These are phyloP conservation scores for Tholera decimalis DNA, from an alignment of 2,888 invertebrate species.

Conservation along the genomic window DNA sequence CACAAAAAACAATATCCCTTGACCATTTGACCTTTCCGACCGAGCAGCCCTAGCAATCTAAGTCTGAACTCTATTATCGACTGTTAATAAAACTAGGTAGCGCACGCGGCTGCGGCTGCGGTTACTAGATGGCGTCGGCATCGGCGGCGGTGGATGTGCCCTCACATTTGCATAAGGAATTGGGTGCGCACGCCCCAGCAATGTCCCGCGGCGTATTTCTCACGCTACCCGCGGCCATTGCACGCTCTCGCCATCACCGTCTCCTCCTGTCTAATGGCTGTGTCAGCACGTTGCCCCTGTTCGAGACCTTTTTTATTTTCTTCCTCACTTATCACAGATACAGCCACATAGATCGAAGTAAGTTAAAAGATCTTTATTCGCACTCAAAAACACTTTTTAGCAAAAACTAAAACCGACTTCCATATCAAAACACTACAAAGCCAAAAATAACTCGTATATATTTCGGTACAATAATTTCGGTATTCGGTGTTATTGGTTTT, in stretches of 20 bases:
- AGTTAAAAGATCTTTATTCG: too few species aligned
- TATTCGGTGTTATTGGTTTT: too few species aligned
- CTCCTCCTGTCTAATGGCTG: conserved; percentile 76
- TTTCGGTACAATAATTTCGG: too few species aligned
- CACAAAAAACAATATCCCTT: conserved; percentile 39
- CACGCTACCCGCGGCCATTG: conserved; percentile 82
- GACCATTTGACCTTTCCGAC: conserved; percentile 62
- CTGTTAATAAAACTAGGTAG: conserved; percentile 82
- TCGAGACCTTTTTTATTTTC: conserved; percentile 62
- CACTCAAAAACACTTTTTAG: too few species aligned
- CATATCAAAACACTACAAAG: too few species aligned
- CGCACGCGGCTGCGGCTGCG: conserved; percentile 70
- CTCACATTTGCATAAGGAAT: conserved; percentile 88
- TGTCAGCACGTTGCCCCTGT: conserved; percentile 71
- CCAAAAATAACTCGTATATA: too few species aligned
- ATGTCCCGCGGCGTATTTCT: conserved; percentile 84
- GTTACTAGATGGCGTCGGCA: conserved; percentile 71
- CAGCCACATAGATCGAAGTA: conserved; percentile 36
- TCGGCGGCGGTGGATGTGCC: conserved; percentile 74
- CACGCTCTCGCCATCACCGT: conserved; percentile 71
- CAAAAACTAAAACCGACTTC: too few species aligned
- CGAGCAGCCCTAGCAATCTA: conserved; percentile 69
- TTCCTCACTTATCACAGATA: conserved; percentile 54
- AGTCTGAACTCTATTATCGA: conserved; percentile 79
- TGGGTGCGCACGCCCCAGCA: conserved; percentile 88